phyloP scores from a whole-genome alignment of 2,888 invertebrate genomes.

The Drosophila silvestris region DNA sequence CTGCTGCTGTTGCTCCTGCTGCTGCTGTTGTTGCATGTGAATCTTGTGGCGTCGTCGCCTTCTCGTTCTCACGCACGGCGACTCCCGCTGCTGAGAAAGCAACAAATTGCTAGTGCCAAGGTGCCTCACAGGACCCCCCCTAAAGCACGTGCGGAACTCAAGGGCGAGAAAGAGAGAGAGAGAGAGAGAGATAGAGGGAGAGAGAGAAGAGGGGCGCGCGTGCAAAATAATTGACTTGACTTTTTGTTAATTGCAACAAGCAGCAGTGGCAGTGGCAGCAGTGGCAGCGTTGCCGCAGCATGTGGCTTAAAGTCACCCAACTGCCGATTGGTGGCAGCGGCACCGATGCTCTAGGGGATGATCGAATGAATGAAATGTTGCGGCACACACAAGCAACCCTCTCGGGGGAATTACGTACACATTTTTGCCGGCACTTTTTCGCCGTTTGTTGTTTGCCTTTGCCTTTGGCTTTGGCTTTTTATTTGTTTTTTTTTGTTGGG shows the following conservation, averaged over 20 bases:
- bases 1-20: slow-evolving; percentile 16
- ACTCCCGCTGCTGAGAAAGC: slow-evolving; percentile 82
- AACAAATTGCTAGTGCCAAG: slow-evolving; percentile 45
- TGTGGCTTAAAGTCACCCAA: slow-evolving; percentile 74
- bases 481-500: slow-evolving; percentile 29
- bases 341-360: slow-evolving; percentile 70
- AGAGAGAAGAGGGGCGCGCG: slow-evolving; percentile 21
- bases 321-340: slow-evolving; percentile 76
- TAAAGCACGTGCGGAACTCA: slow-evolving; percentile 76
- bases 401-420: slow-evolving; percentile 53
- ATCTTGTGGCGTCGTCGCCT: slow-evolving; percentile 23
- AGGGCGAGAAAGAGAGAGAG: background rate
- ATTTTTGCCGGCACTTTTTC: slow-evolving; percentile 32
- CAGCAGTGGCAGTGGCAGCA: slow-evolving; percentile 60
- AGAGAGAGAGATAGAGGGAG: background rate
- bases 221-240: slow-evolving; percentile 72
- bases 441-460: slow-evolving; percentile 15
- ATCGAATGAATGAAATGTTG: slow-evolving; percentile 27
- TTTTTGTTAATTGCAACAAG: slow-evolving; percentile 73
- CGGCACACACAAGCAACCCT: slow-evolving; percentile 56
- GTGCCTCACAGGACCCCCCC: slow-evolving; percentile 75
- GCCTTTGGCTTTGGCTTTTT: slow-evolving; percentile 14
- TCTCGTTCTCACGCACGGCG: slow-evolving; percentile 59
- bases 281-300: slow-evolving; percentile 68
- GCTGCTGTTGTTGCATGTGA: slow-evolving; percentile 5